Conservation (phyloP, 2,113 vertebrate genomes). For the Urocynchramus pylzowi region DNA sequence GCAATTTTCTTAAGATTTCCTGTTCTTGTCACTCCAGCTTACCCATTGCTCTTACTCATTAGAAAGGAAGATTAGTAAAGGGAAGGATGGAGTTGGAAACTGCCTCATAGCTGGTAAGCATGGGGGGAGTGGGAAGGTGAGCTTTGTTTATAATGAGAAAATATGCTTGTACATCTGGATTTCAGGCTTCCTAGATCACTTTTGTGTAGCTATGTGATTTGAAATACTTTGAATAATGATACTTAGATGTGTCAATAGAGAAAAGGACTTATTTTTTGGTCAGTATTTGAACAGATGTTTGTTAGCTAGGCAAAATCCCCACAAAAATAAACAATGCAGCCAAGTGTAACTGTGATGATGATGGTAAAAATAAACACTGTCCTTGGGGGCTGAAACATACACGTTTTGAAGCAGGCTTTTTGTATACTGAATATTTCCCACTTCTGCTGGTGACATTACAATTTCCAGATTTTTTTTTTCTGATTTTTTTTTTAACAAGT, state of each 20-base stretch:
- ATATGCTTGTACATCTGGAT: neutral
- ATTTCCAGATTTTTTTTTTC: neutral
- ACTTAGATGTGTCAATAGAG: neutral
- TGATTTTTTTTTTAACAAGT: neutral
- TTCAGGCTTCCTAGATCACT: neutral
- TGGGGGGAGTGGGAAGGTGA: neutral
- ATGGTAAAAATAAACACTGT: neutral
- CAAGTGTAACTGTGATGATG: neutral
- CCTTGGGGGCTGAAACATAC: neutral
- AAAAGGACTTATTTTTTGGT: neutral
- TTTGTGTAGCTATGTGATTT: neutral
- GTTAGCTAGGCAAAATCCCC: neutral
- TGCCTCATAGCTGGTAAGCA: fast-evolving
- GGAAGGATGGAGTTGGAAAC: neutral
- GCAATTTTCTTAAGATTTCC: neutral
- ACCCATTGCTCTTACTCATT: neutral
- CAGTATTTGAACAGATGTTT: neutral
- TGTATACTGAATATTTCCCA: neutral
- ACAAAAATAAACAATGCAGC: neutral
- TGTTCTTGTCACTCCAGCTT: neutral
- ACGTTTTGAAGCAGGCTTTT: neutral
- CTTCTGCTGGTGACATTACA: neutral
- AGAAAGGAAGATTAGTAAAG: neutral
- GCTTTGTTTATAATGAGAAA: neutral
- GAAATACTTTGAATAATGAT: neutral